Base-by-base conservation (phyloP, 1,140 invertebrate genomes). In the Pseudomyrmex gracilis region DNA sequence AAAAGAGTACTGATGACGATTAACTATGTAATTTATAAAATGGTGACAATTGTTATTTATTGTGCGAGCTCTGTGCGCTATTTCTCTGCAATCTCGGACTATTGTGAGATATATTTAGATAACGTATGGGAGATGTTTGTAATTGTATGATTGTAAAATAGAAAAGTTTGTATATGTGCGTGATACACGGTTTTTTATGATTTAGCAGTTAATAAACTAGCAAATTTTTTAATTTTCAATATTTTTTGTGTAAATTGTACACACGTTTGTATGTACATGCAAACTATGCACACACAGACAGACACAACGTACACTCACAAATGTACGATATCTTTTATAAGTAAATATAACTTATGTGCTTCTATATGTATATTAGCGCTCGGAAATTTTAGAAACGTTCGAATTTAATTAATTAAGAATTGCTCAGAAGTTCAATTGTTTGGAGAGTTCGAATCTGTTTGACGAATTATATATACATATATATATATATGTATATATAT, bases 1-100 rank as follows among this genome's bases (percentile, higher is more conserved):
- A 95, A 83, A 95, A 96, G 86, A 95, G 95, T 43, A 94, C 94
- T 7, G 96, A 96, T 82, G 96, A 96, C 84, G 94, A 95, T 91
- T 94, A 92, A 91, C 89, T 82, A 73, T 86, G 68, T 82, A 82
- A 85, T 82, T 85, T 84, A 82, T 85, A 85, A 88, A 74, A 67
- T 82, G 58, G 5, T 34, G 34, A 34, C 88, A 90, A 80, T 91
- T 87, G 91, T 89, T 89, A 90, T 90, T 89, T 93, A 88, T 93
- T 92, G 85, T 70, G 80, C 78, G 82, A 87, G 85, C 86, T 68
- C 76, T 84, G 85, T 85, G 84, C 34, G 34, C 34, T 34, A 34
- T 34, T 34, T 34, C 34, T 34, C 34, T 34, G 7, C 34, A 34
- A 34, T 34, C 68, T 85, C 85, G 70, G 57, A 73, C 82, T 76